Base-by-base conservation (phyloP, 92 coral and sea anemone species). In the Porites divaricata region DNA sequence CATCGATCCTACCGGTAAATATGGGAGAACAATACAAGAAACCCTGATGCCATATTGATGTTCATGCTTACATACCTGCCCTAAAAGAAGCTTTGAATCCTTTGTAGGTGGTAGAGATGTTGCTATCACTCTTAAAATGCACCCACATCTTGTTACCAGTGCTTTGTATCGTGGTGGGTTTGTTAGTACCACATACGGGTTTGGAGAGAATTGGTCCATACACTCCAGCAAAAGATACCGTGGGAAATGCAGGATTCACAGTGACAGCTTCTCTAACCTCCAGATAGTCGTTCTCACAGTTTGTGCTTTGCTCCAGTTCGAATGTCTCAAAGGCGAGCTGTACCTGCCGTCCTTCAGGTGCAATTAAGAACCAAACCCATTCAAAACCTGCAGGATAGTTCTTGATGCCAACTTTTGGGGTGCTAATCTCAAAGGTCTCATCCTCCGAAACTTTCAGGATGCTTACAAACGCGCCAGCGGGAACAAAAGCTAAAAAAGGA, bases 31-130 rank as follows among this genome's bases (percentile, higher is more conserved):
- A n/a, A n/a, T n/a, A n/a, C n/a, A n/a, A n/a, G n/a, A n/a, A n/a
- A n/a, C n/a, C n/a, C n/a, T n/a, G n/a, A n/a, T n/a, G n/a, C n/a
- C n/a, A n/a, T n/a, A n/a, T n/a, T n/a, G n/a, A n/a, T n/a, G n/a
- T n/a, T n/a, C n/a, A n/a, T n/a, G n/a, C n/a, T n/a, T n/a, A 20
- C 76, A 0, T 10, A 80, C 77, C 76, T 68, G 85, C 75, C n/a
- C n/a, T 69, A 70, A 80, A 80, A 1, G 85, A 68, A 14, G 85
- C 85, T 11, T 56, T 68, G 76, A 80, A 70, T 28, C 85, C 84
- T 65, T 80, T 68, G 76, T 80, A 80, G 15, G 61, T 69, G 11
- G 76, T 68, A 20, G 84, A 24, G 1, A 67, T 0, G 57, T 67
- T 80, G n/a, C 19, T 25, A 54, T 53, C 76, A 41, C 45, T 70